Evolutionary conservation across 1,140 invertebrate species (phyloP).

Genomic region (Glossosoma conforme): DNA sequence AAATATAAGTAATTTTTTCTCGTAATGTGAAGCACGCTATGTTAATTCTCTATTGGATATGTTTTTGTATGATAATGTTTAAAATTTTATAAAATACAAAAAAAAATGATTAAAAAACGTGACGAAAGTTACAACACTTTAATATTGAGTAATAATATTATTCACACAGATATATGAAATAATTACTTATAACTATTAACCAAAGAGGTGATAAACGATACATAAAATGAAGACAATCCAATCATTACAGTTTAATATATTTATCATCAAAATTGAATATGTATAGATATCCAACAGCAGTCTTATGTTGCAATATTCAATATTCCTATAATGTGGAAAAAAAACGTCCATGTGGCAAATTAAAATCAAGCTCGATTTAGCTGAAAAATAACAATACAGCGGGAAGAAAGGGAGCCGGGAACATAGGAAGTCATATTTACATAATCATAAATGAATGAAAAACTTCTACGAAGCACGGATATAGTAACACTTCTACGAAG

Average conservation of each 20-base stretch:
- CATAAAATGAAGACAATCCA: conserved; percentile 23
- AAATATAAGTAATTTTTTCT: too few species aligned
- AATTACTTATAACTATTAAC: background rate
- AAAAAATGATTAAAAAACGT: too few species aligned
- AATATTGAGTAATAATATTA: too few species aligned
- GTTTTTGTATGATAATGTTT: too few species aligned
- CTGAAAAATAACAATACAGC: conserved; percentile 23
- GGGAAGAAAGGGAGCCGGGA: conserved; percentile 18
- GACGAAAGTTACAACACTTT: too few species aligned
- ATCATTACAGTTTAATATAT: conserved; percentile 31
- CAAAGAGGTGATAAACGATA: conserved; percentile 17
- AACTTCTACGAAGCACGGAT: too few species aligned
- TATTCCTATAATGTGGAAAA: conserved; percentile 24
- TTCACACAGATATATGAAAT: too few species aligned
- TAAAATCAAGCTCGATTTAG: conserved; percentile 26
- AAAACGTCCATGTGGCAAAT: conserved; percentile 26
- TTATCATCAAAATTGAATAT: conserved; percentile 31
- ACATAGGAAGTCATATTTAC: conserved; percentile 29
- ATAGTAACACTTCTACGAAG: too few species aligned
- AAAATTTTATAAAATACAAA: too few species aligned
- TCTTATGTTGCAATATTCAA: conserved; percentile 30
- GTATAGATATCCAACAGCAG: conserved; percentile 32
- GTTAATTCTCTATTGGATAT: too few species aligned
- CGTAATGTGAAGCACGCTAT: too few species aligned
- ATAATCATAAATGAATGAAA: too few species aligned